A percentile compares a stretch with the other conserved stretches of the same genome.
Conservation (phyloP, 2,797 vertebrate species). For the Tapirus indicus region DNA sequence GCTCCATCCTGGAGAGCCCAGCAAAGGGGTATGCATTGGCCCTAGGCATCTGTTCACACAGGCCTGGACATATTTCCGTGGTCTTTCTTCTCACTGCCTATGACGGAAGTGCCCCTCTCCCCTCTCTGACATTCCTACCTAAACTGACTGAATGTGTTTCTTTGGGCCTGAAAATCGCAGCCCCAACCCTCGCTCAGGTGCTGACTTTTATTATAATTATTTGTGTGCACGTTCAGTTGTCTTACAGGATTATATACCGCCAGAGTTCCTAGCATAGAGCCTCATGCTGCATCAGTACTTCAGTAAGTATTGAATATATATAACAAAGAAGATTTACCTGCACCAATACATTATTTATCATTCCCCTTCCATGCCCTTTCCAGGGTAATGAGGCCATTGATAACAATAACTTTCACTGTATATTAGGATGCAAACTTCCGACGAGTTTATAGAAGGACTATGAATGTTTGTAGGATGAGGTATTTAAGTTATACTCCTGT, state of each 20-base stretch:
- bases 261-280: neutral
- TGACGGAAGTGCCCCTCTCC: neutral
- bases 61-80: neutral
- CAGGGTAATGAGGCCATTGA: neutral
- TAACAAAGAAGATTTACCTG: neutral
- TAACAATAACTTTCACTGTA: neutral
- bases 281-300: neutral
- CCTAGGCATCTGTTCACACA: neutral
- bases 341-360: neutral
- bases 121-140: neutral
- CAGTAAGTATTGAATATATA: neutral
- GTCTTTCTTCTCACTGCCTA: neutral
- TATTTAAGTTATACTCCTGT: neutral
- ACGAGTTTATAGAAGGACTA: neutral
- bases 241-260: neutral
- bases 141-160: neutral
- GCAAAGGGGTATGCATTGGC: neutral
- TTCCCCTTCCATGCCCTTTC: neutral
- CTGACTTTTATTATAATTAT: neutral
- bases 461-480: neutral
- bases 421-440: neutral
- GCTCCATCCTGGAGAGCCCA: neutral
- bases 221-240: neutral
- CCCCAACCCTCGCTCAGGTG: neutral
- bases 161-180: slow-evolving; percentile 23